A percentile compares a stretch with the other conserved stretches of the same genome.
Conservation (phyloP, 2,888 invertebrate genomes). For the Sialis lutaria region DNA sequence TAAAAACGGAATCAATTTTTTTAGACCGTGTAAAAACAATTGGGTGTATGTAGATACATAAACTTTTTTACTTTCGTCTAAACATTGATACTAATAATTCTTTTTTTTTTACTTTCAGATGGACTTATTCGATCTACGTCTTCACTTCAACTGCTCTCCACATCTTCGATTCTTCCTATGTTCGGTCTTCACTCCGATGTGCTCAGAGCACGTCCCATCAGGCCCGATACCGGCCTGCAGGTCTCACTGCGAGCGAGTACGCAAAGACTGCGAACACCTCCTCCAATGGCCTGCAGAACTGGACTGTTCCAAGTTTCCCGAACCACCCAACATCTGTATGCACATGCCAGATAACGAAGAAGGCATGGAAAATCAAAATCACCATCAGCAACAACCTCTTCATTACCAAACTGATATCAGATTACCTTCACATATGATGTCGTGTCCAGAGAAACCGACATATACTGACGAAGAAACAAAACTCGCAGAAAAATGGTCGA, state of each 20-base stretch:
- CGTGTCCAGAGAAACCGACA: slow-evolving; percentile 7
- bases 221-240: slow-evolving; percentile 75
- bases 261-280: slow-evolving; percentile 48
- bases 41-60: no score
- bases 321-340: slow-evolving; percentile 61
- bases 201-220: slow-evolving; percentile 62
- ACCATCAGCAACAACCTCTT: slow-evolving; percentile 6
- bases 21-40: no score
- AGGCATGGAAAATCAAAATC: slow-evolving; percentile 5
- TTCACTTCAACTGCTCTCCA: slow-evolving; percentile 63
- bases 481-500: slow-evolving; percentile 55
- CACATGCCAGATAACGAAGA: slow-evolving; percentile 27
- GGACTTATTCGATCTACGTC: slow-evolving; percentile 47
- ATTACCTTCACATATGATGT: not conserved
- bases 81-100: not conserved
- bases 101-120: slow-evolving; percentile 36
- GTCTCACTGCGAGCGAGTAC: slow-evolving; percentile 65
- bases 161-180: slow-evolving; percentile 76
- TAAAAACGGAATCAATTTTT: no score
- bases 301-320: slow-evolving; percentile 66
- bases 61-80: no score
- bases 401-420: not conserved
- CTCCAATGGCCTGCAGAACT: slow-evolving; percentile 54
- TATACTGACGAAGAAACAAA: slow-evolving; percentile 40
- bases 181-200: slow-evolving; percentile 80